Conservation (phyloP, 2,113 vertebrate genomes). For the Sceloporus undulatus region DNA sequence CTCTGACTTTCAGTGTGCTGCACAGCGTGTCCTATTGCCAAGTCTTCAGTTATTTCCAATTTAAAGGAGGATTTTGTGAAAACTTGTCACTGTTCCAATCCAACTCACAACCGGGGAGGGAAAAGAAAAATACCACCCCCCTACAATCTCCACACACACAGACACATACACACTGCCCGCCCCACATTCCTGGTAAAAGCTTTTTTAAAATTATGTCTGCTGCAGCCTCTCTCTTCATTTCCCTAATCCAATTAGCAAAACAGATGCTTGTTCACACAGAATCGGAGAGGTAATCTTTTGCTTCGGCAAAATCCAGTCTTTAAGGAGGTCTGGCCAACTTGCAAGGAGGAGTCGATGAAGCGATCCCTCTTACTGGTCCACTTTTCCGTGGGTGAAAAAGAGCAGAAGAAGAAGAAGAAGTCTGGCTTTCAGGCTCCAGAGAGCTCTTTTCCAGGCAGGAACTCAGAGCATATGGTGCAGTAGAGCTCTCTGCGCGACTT, state of each 20-base stretch:
- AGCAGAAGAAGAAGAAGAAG: neutral
- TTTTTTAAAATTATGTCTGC: too few species aligned
- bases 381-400: neutral
- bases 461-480: conserved; percentile 7
- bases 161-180: too few species aligned
- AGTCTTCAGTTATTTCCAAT: neutral
- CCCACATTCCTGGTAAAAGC: neutral
- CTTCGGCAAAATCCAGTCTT: conserved; percentile 19
- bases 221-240: neutral
- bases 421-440: neutral
- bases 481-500: neutral
- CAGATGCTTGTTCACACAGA: conserved; percentile 7
- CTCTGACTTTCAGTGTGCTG: neutral
- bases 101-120: neutral
- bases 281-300: neutral
- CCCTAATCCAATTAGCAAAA: neutral
- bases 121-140: neutral
- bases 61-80: neutral
- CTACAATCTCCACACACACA: neutral
- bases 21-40: neutral
- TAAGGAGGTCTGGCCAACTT: conserved; percentile 1
- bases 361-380: neutral
- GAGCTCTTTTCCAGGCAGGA: conserved; percentile 14
- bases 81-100: neutral
- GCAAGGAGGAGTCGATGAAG: neutral